These are phyloP conservation scores for Strix uralensis DNA, from an alignment of 2,113 vertebrate genomes.

Conservation along the genomic window DNA sequence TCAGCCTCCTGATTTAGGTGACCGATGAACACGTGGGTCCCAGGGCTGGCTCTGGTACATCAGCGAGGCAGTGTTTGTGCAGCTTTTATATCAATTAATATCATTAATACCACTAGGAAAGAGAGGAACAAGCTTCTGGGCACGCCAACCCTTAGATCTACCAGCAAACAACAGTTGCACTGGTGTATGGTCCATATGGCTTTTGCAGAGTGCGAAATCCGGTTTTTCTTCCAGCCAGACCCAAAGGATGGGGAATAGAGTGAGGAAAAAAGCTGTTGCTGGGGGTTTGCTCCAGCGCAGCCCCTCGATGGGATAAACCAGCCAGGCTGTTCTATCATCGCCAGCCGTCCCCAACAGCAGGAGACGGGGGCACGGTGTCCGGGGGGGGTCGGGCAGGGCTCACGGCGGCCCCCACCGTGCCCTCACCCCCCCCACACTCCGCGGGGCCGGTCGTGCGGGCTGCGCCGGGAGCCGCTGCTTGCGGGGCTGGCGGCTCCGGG, in stretches of 20 bases:
- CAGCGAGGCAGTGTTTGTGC: background rate
- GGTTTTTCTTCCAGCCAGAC: background rate
- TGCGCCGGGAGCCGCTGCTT: no score
- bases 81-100: background rate
- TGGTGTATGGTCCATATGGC: accelerated
- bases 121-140: background rate
- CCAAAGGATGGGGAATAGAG: accelerated
- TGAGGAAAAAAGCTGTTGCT: background rate
- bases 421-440: background rate
- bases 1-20: background rate
- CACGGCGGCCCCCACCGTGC: background rate
- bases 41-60: background rate
- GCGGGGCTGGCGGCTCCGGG: background rate
- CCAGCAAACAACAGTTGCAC: background rate
- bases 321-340: no score
- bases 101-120: background rate
- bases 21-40: accelerated
- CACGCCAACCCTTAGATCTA: background rate
- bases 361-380: background rate
- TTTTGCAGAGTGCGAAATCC: background rate
- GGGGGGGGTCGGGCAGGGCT: background rate
- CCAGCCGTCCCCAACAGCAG: background rate
- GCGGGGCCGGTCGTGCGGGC: background rate
- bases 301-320: background rate
- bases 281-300: background rate